A percentile compares a stretch with the other conserved stretches of the same genome.
These are phyloP conservation scores for Protaetia brevitarsis DNA, from an alignment of 1,140 invertebrate species.

Conservation along the genomic window DNA sequence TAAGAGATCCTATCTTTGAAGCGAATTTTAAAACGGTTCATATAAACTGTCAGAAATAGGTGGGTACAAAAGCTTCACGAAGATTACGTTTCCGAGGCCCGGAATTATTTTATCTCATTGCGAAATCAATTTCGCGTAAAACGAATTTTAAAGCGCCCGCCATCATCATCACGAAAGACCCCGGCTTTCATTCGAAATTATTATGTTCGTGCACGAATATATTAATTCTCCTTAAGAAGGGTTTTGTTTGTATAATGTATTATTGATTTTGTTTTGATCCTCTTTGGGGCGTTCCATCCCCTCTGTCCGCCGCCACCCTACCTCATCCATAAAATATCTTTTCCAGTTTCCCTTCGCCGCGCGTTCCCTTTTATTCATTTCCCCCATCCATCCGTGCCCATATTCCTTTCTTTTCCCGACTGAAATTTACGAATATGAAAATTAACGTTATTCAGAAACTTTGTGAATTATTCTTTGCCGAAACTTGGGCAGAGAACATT, in stretches of 20 bases:
- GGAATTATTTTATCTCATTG: no score
- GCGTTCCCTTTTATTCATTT: slow-evolving; percentile 1
- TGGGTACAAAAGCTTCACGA: no score
- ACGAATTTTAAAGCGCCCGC: no score
- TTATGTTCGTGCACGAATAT: background rate
- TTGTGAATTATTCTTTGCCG: slow-evolving; percentile 16
- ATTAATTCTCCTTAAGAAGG: background rate
- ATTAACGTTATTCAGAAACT: slow-evolving; percentile 18
- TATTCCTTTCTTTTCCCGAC: slow-evolving; percentile 8
- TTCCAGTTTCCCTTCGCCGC: background rate
- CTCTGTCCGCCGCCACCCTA: background rate
- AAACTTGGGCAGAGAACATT: slow-evolving; percentile 17
- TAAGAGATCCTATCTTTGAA: no score
- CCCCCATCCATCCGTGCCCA: background rate
- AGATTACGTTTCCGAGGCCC: no score
- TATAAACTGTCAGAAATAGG: no score
- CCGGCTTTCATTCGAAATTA: background rate
- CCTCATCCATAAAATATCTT: background rate
- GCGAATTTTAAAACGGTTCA: no score
- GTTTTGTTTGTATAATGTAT: background rate
- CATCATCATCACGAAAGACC: no score
- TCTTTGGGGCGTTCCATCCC: background rate
- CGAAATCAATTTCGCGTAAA: no score
- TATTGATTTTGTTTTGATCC: slow-evolving; percentile 7
- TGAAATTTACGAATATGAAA: slow-evolving; percentile 17